Evolutionary conservation across 2,113 vertebrate genomes (phyloP), one percentile per base, ranked within the genome.

Genomic region (Microcebus lehilahytsara): DNA sequence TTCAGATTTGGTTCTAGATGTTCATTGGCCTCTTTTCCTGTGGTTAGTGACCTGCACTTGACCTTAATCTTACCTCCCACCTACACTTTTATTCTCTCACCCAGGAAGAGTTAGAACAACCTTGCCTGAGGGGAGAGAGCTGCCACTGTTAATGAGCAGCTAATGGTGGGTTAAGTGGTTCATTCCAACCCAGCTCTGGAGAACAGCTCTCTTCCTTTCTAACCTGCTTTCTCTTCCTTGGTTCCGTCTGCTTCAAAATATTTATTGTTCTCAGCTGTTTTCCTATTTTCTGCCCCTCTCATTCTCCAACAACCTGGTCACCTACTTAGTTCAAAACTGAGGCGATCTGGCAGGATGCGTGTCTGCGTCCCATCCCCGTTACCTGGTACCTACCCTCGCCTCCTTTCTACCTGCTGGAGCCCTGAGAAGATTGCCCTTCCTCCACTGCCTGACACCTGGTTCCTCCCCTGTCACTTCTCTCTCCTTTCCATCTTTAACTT

Each of bases 81-180:
- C 49, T 23, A 34, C 34, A 9, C 56, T 56, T 62, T 60, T 20
- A 30, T 20, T 3, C 42, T 79, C 19, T 22, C 4, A 20, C 34
- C 0, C 80, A 1, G 16, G 51, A 46, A 5, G 16, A 22, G 25
- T 14, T 69, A 14, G 34, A 58, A 72, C 49, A 40, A 27, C 4
- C 16, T 2, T 19, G 8, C 9, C 51, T 3, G 0, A 8, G 37
- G 4, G 5, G 16, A 34, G 40, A 27, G 64, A 49, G 34, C 27
- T 12, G 1, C 74, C 14, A 7, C 34, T 6, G 27, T 6, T 25
- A 17, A 2, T 3, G 2, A 49, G 12, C 9, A 53, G 30, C 53
- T 37, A 13, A 49, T 49, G 49, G 11, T n/a, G 25, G 37, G 9
- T 32, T 72, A 64, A 13, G 6, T 13, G 40, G 40, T 27, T 72